A percentile compares a stretch with the other conserved stretches of the same genome.
Evolutionary conservation across 1,140 invertebrate species (phyloP).

Genomic region (Colletes gigas): DNA sequence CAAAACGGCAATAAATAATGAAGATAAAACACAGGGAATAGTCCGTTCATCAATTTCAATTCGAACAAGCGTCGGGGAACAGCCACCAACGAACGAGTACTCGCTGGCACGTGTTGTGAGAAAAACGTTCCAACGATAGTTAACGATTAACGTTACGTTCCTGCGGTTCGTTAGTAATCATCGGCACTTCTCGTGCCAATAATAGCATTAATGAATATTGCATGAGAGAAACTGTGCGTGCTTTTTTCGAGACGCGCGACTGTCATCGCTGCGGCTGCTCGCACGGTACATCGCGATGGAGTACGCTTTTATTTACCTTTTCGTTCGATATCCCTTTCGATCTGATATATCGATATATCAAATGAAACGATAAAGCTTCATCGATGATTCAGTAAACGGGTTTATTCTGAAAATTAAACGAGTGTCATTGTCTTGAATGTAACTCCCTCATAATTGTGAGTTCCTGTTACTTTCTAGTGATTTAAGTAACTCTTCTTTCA

Average conservation of each 20-base stretch:
- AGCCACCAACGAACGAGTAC: background rate
- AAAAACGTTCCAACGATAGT: conserved; percentile 10
- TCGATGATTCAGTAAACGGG: too few species aligned
- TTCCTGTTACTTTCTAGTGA: too few species aligned
- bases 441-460: too few species aligned
- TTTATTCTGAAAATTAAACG: too few species aligned
- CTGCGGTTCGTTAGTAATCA: conserved; percentile 38
- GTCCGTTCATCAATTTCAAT: conserved; percentile 29
- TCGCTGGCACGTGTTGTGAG: background rate
- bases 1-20: conserved; percentile 31
- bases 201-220: conserved; percentile 41
- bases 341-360: too few species aligned
- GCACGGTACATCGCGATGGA: background rate
- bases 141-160: conserved; percentile 31
- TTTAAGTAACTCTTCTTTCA: too few species aligned
- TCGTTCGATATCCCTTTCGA: background rate
- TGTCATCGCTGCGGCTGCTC: background rate
- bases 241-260: background rate
- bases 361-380: too few species aligned
- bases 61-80: background rate
- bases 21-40: conserved; percentile 32
- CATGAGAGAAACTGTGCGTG: conserved; percentile 39
- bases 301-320: conserved; percentile 10
- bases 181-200: conserved; percentile 38
- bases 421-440: too few species aligned